These are phyloP conservation scores for Cryptoblepharus egeriae DNA, from an alignment of 2,797 vertebrate genomes.

Conservation along the genomic window DNA sequence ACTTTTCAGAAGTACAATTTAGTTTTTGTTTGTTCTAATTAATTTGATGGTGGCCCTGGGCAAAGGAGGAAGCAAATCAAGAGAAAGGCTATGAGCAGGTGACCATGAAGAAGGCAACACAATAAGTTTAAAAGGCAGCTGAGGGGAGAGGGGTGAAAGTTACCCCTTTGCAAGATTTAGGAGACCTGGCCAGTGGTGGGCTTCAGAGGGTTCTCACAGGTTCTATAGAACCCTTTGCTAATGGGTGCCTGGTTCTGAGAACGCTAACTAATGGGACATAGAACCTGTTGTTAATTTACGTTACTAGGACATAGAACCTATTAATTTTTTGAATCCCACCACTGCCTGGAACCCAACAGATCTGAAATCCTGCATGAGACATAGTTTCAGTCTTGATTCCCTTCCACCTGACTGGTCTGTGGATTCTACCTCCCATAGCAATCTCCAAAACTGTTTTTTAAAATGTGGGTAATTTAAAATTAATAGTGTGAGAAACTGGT, in stretches of 20 bases:
- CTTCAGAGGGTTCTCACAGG: too few species aligned
- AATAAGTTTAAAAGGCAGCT: neutral
- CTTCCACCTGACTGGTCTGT: neutral
- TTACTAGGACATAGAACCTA: too few species aligned
- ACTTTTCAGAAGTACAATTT: neutral
- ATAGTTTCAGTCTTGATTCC: too few species aligned
- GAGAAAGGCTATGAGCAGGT: neutral
- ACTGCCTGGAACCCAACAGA: neutral
- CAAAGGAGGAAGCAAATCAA: neutral
- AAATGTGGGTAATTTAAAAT: neutral
- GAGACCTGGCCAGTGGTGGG: too few species aligned
- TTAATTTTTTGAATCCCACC: too few species aligned
- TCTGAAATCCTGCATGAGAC: neutral
- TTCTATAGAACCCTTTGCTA: too few species aligned
- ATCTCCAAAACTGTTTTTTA: neutral
- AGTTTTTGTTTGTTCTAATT: neutral
- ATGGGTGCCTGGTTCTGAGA: too few species aligned
- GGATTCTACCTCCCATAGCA: neutral
- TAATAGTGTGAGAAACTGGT: neutral
- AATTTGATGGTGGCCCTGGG: too few species aligned
- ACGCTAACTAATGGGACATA: too few species aligned
- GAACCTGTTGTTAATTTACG: too few species aligned
- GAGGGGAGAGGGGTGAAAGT: neutral
- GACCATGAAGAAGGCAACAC: neutral
- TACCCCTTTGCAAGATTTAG: too few species aligned